A percentile compares a stretch with the other conserved stretches of the same genome.
Conservation (phyloP, 2,888 invertebrate genomes). For the Shargacucullia verbasci region DNA sequence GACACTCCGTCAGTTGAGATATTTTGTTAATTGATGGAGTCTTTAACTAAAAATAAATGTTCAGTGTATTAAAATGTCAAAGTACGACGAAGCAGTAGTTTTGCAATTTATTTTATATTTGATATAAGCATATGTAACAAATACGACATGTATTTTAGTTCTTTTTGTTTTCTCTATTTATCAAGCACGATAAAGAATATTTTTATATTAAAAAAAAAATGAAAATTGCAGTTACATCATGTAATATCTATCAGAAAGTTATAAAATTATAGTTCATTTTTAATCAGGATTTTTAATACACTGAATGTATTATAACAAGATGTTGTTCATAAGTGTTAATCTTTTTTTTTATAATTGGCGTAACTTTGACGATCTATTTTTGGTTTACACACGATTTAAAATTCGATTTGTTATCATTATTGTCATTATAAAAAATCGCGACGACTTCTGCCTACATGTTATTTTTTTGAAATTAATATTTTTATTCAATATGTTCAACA, state of each 20-base stretch:
- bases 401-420: slow-evolving; percentile 64
- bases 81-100: slow-evolving; percentile 23
- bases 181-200: slow-evolving; percentile 44
- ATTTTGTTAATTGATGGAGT: slow-evolving; percentile 35
- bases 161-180: slow-evolving; percentile 24
- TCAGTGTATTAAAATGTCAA: slow-evolving; percentile 58
- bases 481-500: slow-evolving; percentile 13
- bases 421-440: slow-evolving; percentile 70
- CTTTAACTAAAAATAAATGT: slow-evolving; percentile 32
- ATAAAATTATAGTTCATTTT: slow-evolving; percentile 6
- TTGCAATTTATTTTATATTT: slow-evolving; percentile 31
- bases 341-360: slow-evolving; percentile 58
- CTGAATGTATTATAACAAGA: slow-evolving; percentile 49
- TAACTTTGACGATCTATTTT: slow-evolving; percentile 57
- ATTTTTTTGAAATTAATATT: slow-evolving; percentile 70
- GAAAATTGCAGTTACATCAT: slow-evolving; percentile 16
- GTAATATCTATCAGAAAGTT: slow-evolving; percentile 17
- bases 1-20: slow-evolving; percentile 32
- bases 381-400: slow-evolving; percentile 57
- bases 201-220: slow-evolving; percentile 38
- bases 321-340: slow-evolving; percentile 63
- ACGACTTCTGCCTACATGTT: slow-evolving; percentile 82
- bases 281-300: slow-evolving; percentile 49
- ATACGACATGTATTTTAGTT: slow-evolving; percentile 38
- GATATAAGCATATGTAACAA: slow-evolving; percentile 40